Conservation (phyloP, 1,140 invertebrate genomes). For the Bombus affinis region DNA sequence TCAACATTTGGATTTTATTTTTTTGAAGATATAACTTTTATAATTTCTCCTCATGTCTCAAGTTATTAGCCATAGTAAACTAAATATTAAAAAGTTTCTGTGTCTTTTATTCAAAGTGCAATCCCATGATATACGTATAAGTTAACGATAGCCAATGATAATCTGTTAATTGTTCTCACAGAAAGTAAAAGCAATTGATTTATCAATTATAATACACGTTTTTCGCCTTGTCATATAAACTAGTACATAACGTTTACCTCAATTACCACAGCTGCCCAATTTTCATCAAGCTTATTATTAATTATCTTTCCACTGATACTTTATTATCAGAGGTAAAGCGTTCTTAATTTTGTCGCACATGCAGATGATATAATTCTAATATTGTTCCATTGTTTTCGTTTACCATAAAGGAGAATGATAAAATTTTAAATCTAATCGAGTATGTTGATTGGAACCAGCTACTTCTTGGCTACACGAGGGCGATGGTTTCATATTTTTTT, state of each 20-base stretch:
- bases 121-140: background rate
- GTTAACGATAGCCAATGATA: background rate
- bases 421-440: constrained; percentile 80
- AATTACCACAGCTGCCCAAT: background rate
- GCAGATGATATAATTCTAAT: constrained; percentile 1
- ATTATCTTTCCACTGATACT: background rate
- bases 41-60: background rate
- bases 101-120: background rate
- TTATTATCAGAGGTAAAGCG: background rate
- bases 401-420: constrained; percentile 82
- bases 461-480: constrained; percentile 78
- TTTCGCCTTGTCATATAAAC: background rate
- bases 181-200: background rate
- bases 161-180: background rate
- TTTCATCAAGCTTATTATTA: constrained; percentile 4
- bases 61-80: background rate
- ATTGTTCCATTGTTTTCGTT: constrained; percentile 29
- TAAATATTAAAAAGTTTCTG: background rate
- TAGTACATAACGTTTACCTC: background rate
- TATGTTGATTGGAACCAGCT: constrained; percentile 65
- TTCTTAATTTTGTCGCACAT: constrained; percentile 10
- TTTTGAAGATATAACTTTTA: background rate
- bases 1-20: background rate
- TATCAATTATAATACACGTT: background rate
- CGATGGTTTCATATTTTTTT: constrained; percentile 70